Base-by-base conservation (phyloP, 2,113 vertebrate genomes). In the Lanius ludovicianus region DNA sequence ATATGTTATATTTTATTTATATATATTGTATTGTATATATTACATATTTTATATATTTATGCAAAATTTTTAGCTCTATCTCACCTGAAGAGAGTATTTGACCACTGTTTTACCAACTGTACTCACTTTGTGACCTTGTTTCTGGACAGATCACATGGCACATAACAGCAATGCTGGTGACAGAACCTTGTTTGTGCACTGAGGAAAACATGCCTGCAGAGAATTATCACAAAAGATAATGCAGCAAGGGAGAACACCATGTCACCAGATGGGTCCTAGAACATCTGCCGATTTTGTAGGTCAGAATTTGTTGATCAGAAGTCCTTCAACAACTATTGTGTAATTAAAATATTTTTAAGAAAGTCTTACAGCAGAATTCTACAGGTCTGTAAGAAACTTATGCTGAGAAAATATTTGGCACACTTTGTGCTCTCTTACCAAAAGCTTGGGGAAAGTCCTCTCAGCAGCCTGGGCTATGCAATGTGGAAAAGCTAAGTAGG, bases 101-200 rank as follows among this genome's bases (percentile, higher is more conserved):
- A 71, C 27, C 11, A 19, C 47, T 55, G 27, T 23, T 65, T 77
- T 87, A 50, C 27, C 11, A 2, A 24, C 10, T 57, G 7, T 39
- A 9, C 6, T 20, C 3, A 14, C 10, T 15, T 33, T 49, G 35
- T 47, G 39, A 30, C 47, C 15, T 85, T 35, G 5, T 87, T 33
- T 60, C 33, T 62, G 28, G 22, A 62, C 11, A 25, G 25, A 39
- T 12, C 2, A 10, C 68, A 25, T 10, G 39, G 25, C 50, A 55
- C 1, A 1, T 21, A 52, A 52, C 7, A 78, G 12, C 3, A 4
- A 11, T 25, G 15, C 13, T 0, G 0, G 42, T 63, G 52, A 64
- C 67, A 56, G 49, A 49, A 65, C 20, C 7, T 64, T 91, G 10
- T 42, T 56, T 46, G 37, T 55, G 47, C 52, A 47, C 10, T 6